Evolutionary conservation across 2,113 vertebrate genomes (phyloP).

Genomic region (Varanus salvator): DNA sequence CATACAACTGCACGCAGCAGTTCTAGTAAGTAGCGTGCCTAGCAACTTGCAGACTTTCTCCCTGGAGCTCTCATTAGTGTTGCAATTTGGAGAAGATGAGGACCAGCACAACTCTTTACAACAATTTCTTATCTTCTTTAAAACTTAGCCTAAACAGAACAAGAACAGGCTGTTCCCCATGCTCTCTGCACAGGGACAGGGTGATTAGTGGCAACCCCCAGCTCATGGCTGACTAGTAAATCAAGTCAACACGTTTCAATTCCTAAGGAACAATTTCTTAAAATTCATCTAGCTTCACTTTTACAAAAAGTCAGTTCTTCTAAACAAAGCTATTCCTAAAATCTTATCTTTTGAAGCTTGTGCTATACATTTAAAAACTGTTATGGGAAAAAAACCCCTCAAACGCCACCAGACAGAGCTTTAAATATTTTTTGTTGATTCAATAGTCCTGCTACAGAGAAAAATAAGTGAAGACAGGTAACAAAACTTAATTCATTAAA

Average conservation of each 20-base stretch:
- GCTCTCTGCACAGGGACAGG: not conserved
- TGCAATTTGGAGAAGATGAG: not conserved
- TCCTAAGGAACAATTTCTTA: not conserved
- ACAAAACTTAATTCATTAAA: not conserved
- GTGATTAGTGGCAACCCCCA: not conserved
- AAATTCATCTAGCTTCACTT: not conserved
- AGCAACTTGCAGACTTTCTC: not conserved
- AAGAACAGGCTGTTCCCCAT: not conserved
- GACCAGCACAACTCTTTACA: too few relatives aligned
- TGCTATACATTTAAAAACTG: not conserved
- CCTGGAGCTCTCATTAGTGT: not conserved
- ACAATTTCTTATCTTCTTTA: not conserved
- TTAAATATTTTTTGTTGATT: conserved; percentile 39
- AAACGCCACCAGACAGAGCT: conserved; percentile 4
- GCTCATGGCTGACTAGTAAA: not conserved
- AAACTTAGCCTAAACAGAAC: not conserved
- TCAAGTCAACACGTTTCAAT: not conserved
- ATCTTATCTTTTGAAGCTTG: conserved; percentile 33
- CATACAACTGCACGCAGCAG: not conserved
- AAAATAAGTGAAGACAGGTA: conserved; percentile 48
- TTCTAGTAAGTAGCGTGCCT: not conserved
- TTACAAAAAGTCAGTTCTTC: conserved; percentile 15
- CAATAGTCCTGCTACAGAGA: conserved; percentile 11
- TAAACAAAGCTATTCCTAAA: conserved; percentile 32
- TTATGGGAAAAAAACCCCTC: not conserved